Evolutionary conservation across 2,888 invertebrate genomes (phyloP).

Genomic region (Allacma fusca): DNA sequence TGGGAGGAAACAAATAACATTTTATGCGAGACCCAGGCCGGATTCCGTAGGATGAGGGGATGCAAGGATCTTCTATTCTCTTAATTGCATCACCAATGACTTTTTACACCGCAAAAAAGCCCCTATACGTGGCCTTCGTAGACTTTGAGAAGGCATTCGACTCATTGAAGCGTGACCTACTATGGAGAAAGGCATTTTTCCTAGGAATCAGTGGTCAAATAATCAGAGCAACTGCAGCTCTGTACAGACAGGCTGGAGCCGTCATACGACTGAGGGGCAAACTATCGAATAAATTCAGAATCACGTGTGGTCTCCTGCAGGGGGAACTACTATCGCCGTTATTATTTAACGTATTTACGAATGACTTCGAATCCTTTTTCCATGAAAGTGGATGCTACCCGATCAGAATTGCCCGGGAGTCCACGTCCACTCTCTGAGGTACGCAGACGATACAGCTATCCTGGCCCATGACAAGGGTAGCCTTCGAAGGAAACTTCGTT

Average conservation of each 20-base stretch:
- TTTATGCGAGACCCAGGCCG: neutral
- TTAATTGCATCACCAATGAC: neutral
- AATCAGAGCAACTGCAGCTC: neutral
- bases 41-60: conserved; percentile 11
- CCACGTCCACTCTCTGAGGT: neutral
- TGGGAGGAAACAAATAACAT: neutral
- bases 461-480: neutral
- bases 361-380: neutral
- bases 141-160: conserved; percentile 29
- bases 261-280: neutral
- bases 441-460: neutral
- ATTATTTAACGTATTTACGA: neutral
- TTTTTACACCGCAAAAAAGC: neutral
- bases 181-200: neutral
- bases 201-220: conserved; percentile 11
- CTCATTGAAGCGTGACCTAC: conserved; percentile 11
- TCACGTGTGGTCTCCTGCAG: neutral
- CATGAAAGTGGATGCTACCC: too few species aligned
- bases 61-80: conserved; percentile 30
- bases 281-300: neutral
- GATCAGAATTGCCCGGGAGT: too few species aligned
- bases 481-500: neutral
- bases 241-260: conserved; percentile 10
- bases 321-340: neutral
- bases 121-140: neutral